Conservation (phyloP, 2,113 vertebrate genomes). For the Meles meles region DNA sequence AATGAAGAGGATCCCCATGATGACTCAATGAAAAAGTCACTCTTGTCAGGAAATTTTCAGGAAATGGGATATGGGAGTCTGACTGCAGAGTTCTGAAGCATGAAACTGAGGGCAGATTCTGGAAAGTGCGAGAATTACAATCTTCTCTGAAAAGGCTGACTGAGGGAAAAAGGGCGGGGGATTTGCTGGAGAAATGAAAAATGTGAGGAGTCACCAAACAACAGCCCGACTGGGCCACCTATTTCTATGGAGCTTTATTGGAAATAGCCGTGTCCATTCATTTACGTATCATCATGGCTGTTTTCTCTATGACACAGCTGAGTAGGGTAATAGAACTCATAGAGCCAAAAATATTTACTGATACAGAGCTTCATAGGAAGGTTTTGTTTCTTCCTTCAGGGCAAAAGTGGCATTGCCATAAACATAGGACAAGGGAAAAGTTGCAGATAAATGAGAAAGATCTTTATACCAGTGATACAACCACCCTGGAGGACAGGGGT, state of each 20-base stretch:
- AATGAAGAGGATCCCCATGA: rapidly evolving
- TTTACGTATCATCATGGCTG: not conserved
- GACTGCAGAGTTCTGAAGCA: not conserved
- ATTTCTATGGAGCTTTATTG: not conserved
- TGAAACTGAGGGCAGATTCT: not conserved
- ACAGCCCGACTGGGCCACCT: rapidly evolving
- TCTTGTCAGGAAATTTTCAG: not conserved
- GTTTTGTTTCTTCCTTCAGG: not conserved
- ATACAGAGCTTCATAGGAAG: not conserved
- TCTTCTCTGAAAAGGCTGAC: not conserved
- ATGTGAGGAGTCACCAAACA: not conserved
- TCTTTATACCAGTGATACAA: not conserved
- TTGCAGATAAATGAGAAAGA: not conserved
- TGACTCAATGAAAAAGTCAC: not conserved
- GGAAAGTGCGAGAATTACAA: not conserved
- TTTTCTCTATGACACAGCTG: no score
- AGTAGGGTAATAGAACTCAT: not conserved
- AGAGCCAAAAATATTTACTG: not conserved
- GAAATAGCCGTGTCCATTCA: not conserved
- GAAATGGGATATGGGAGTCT: not conserved
- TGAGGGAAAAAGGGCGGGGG: not conserved
- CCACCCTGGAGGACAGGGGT: no score
- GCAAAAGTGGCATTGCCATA: not conserved
- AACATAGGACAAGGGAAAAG: not conserved
- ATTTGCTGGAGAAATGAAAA: not conserved